phyloP scores from a whole-genome alignment of 2,113 vertebrate genomes.

The Ptilorrhoa leucosticta region DNA sequence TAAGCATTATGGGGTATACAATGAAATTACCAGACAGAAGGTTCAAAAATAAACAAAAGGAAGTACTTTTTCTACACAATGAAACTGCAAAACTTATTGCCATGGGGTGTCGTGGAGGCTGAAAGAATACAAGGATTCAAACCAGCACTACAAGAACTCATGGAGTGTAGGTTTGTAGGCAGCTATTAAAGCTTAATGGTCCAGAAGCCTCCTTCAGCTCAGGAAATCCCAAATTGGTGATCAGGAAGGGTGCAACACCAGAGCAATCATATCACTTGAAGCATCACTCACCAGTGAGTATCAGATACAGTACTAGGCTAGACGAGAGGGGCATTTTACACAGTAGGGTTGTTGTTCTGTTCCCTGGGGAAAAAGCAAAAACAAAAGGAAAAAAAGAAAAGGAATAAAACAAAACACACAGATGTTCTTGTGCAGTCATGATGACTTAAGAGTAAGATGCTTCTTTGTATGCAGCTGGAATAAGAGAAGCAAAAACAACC shows the following conservation, averaged over 20 bases:
- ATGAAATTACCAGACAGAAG: not conserved
- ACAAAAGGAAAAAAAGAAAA: not conserved
- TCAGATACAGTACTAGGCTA: not conserved
- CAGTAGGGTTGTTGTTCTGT: not conserved
- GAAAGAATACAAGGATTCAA: not conserved
- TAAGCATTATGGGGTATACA: not conserved
- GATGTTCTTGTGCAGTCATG: not conserved
- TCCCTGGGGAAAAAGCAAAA: not conserved
- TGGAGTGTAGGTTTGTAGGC: not conserved
- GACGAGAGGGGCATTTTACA: not conserved
- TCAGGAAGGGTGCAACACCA: not conserved
- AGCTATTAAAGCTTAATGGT: not conserved
- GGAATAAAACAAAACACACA: not conserved
- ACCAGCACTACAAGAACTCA: not conserved
- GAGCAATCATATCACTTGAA: not conserved
- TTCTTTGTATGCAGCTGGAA: not conserved
- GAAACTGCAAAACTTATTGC: not conserved
- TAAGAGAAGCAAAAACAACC: constrained; percentile 3
- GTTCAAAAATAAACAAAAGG: constrained; percentile 9
- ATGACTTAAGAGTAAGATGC: not conserved
- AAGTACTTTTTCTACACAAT: not conserved
- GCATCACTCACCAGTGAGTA: not conserved
- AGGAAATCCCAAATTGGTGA: not conserved
- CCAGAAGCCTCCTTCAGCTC: not conserved
- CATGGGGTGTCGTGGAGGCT: not conserved